Base-by-base conservation (phyloP, 2,797 vertebrate species). In the Anolis apletophallus region DNA sequence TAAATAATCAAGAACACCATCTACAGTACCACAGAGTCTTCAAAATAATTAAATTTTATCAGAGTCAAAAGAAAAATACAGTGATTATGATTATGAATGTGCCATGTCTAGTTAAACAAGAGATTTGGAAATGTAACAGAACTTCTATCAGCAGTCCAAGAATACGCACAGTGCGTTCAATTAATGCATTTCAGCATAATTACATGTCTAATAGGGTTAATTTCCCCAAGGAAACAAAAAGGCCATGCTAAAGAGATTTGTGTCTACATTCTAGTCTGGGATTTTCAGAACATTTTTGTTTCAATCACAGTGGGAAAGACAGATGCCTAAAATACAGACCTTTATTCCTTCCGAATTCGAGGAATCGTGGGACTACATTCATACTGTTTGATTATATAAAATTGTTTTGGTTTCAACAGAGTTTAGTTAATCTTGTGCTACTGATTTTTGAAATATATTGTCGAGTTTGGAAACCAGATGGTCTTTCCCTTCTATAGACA, bases 1-100 rank as follows among this genome's bases (percentile, higher is more conserved):
- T 98, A 97, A 98, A 98, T 98, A 98, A 98, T 97, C 97, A 98
- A 98, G 95, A 97, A 98, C 97, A 97, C 97, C 97, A 98, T 96
- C 96, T 97, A 98, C 97, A 98, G 97, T 98, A 98, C 98, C 98
- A 98, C 97, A 97, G 96, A 95, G 91, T 93, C 95, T 94, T 94
- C 96, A 96, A 95, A 97, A 96, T 96, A 96, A 96, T 95, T 95
- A 91, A 91, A 52, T 91, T 95, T 96, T 96, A 95, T 95, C 95
- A 92, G 94, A 93, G 96, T 96, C 93, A 92, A 97, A 97, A 96
- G 97, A 98, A 96, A 97, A 98, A 96, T 98, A 98, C 97, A 98
- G 98, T 98, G 97, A 98, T 96, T 96, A 95, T 96, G 97, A 96
- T 96, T 96, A 95, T 96, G 97, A 96, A 98, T 98, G 97, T 94